phyloP scores from a whole-genome alignment of 2,888 invertebrate species.

The Anticlea derivata region DNA sequence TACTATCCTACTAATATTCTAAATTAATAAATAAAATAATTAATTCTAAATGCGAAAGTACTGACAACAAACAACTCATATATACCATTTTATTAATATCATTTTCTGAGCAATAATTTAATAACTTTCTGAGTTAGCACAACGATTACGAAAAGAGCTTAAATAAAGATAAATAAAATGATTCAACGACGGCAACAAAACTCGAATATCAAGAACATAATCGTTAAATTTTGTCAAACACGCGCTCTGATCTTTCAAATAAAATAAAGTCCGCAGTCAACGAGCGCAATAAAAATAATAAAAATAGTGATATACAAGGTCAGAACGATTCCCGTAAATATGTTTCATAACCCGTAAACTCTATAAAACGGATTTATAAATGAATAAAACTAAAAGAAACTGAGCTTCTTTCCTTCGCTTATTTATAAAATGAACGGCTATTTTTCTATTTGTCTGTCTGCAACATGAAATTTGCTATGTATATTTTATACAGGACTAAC shows the following conservation, averaged over 20 bases:
- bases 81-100: neutral
- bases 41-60: no score
- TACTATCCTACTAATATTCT: no score
- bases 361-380: constrained; percentile 42
- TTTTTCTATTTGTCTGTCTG: no score
- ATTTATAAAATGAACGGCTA: constrained; percentile 38
- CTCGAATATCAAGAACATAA: constrained; percentile 31
- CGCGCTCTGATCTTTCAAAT: constrained; percentile 31
- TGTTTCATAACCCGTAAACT: constrained; percentile 32
- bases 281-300: constrained; percentile 35
- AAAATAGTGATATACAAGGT: constrained; percentile 39
- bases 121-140: constrained; percentile 22
- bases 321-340: constrained; percentile 33
- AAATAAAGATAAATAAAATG: constrained; percentile 32
- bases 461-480: no score
- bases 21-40: no score
- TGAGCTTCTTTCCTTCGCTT: constrained; percentile 16
- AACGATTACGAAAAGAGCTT: constrained; percentile 27
- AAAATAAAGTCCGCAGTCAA: constrained; percentile 35
- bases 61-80: no score
- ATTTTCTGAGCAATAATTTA: constrained; percentile 10
- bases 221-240: constrained; percentile 39
- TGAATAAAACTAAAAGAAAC: constrained; percentile 15
- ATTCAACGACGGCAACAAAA: constrained; percentile 23
- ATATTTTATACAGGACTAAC: no score